phyloP scores from a whole-genome alignment of 2,797 vertebrate species.

The Malurus leucopterus region DNA sequence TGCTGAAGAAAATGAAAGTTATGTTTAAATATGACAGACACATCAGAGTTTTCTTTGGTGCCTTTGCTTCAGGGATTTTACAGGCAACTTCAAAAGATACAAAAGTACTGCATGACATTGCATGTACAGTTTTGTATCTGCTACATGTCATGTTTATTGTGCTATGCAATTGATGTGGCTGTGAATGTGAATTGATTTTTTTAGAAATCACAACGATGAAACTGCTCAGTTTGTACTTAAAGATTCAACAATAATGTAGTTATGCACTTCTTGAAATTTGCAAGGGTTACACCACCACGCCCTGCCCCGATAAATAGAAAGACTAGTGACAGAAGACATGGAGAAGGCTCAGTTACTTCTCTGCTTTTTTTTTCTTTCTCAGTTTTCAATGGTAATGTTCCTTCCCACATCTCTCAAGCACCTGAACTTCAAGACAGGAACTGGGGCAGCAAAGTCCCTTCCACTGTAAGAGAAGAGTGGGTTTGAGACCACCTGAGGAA shows the following conservation, averaged over 20 bases:
- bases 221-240: not conserved
- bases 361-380: not conserved
- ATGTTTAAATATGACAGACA: slow-evolving; percentile 16
- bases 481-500: not conserved
- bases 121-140: not conserved
- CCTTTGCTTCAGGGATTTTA: slow-evolving; percentile 20
- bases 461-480: not conserved
- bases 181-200: not conserved
- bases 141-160: not conserved
- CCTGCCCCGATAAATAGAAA: rapidly evolving
- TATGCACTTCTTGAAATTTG: not conserved
- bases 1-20: slow-evolving; percentile 45
- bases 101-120: not conserved
- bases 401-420: not conserved
- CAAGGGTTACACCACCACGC: not conserved
- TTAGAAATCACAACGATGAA: not conserved
- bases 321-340: not conserved
- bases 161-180: not conserved
- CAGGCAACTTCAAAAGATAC: not conserved
- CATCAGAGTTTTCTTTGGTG: slow-evolving; percentile 35
- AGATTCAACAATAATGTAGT: not conserved
- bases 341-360: not conserved
- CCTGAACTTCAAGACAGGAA: not conserved
- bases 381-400: not conserved
- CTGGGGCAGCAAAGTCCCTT: not conserved